These are phyloP conservation scores for Cantharis lateralis DNA, from an alignment of 2,888 invertebrate genomes.

Conservation along the genomic window DNA sequence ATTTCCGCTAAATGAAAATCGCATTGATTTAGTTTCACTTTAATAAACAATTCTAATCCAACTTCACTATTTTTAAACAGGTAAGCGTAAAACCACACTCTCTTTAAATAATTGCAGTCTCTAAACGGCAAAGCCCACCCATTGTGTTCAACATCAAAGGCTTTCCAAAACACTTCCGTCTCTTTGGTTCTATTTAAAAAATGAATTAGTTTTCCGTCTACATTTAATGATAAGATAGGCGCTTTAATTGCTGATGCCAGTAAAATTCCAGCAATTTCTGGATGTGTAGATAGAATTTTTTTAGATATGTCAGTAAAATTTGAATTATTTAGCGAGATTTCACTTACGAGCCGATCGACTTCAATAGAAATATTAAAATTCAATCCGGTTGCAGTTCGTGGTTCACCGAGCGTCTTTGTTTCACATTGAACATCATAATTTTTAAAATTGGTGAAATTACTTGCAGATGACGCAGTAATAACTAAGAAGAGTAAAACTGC, in stretches of 20 bases:
- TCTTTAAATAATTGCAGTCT: constrained; percentile 50
- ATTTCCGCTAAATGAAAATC: constrained; percentile 70
- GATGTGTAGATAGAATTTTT: constrained; percentile 58
- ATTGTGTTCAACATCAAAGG: constrained; percentile 55
- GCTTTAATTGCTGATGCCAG: constrained; percentile 49
- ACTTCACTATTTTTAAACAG: constrained; percentile 40
- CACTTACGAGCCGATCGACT: constrained; percentile 37
- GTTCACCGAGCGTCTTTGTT: constrained; percentile 45
- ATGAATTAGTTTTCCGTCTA: constrained; percentile 44
- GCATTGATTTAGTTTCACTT: constrained; percentile 72
- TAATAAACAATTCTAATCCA: constrained; percentile 49
- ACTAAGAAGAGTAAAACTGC: constrained; percentile 53
- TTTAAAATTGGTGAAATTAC: constrained; percentile 45
- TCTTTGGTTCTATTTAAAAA: constrained; percentile 54
- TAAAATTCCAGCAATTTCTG: constrained; percentile 50
- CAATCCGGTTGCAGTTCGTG: constrained; percentile 51
- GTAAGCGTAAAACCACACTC: constrained; percentile 52
- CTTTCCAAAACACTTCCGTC: constrained; percentile 62
- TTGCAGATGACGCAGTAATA: constrained; percentile 58
- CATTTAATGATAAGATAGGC: constrained; percentile 45
- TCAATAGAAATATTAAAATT: constrained; percentile 41
- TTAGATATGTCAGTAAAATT: constrained; percentile 50
- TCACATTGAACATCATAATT: constrained; percentile 40
- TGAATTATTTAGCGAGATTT: constrained; percentile 32
- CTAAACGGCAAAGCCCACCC: constrained; percentile 55